These are phyloP conservation scores for Periophthalmus modestus DNA, from an alignment of 2,113 vertebrate species.

Conservation along the genomic window DNA sequence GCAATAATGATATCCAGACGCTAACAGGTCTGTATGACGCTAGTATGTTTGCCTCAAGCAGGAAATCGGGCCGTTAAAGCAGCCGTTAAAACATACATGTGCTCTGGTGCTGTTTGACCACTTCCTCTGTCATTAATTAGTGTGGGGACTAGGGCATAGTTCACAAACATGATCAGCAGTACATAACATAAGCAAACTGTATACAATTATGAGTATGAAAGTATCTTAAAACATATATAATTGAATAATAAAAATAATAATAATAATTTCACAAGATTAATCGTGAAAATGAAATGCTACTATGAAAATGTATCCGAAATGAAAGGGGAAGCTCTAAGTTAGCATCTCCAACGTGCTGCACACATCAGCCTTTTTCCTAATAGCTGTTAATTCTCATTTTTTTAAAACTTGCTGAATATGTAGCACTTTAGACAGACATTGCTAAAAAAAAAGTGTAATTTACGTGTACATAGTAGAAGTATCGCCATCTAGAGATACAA, in stretches of 20 bases:
- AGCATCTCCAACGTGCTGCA: background rate
- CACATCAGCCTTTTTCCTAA: constrained; percentile 3
- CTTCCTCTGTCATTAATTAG: constrained; percentile 32
- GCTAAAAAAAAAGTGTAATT: background rate
- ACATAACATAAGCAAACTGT: background rate
- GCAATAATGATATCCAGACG: constrained; percentile 48
- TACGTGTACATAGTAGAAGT: background rate
- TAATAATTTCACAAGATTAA: no score
- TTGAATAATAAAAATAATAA: no score
- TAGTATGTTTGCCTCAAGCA: constrained; percentile 16
- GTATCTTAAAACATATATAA: no score
- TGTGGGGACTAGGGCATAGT: constrained; percentile 7
- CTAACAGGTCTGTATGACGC: constrained; percentile 13
- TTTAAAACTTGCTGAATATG: background rate
- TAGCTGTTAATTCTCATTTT: background rate
- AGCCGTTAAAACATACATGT: constrained; percentile 9
- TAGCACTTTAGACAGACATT: background rate
- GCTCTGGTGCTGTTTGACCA: constrained; percentile 15
- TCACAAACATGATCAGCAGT: constrained; percentile 11
- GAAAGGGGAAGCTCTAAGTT: background rate
- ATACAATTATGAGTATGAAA: background rate
- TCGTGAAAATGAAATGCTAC: background rate
- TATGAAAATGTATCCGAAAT: constrained; percentile 4
- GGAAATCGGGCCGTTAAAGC: constrained; percentile 32
- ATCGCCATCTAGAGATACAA: background rate